Percentiles rank a stretch among this genome's conserved stretches.
Conservation (phyloP, 2,797 vertebrate species). For the Falco cherrug region DNA sequence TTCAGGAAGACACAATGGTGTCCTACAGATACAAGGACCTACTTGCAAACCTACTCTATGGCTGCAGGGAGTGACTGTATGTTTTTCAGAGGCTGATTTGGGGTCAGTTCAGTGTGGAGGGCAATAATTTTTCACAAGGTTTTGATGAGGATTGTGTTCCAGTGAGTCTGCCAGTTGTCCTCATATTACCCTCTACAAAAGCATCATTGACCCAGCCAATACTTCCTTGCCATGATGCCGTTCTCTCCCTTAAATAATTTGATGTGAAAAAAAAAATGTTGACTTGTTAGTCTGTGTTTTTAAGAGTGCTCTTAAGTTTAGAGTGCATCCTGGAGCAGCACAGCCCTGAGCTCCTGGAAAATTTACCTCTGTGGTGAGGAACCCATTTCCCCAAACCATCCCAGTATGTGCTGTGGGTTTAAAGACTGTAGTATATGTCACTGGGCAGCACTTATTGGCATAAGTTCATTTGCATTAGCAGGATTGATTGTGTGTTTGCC, state of each 20-base stretch:
- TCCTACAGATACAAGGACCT: background rate
- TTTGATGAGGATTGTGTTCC: background rate
- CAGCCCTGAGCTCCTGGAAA: background rate
- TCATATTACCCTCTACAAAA: background rate
- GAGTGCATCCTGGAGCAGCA: background rate
- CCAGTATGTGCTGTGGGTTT: background rate
- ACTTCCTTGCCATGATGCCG: background rate
- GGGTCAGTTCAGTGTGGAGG: background rate
- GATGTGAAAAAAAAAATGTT: background rate
- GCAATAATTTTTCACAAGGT: background rate
- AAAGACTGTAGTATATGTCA: background rate
- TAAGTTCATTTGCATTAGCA: background rate
- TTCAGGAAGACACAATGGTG: background rate
- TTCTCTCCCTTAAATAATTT: background rate
- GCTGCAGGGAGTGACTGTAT: background rate
- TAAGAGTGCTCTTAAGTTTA: background rate
- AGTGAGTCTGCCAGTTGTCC: background rate
- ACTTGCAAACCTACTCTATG: background rate
- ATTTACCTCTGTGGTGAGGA: background rate
- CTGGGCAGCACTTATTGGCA: background rate
- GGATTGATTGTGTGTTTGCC: background rate
- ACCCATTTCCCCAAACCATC: background rate
- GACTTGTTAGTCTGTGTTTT: background rate
- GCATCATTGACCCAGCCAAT: accelerated
- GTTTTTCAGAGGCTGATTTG: background rate